Conservation (phyloP, 2,888 invertebrate genomes). For the Coelinius sp. region DNA sequence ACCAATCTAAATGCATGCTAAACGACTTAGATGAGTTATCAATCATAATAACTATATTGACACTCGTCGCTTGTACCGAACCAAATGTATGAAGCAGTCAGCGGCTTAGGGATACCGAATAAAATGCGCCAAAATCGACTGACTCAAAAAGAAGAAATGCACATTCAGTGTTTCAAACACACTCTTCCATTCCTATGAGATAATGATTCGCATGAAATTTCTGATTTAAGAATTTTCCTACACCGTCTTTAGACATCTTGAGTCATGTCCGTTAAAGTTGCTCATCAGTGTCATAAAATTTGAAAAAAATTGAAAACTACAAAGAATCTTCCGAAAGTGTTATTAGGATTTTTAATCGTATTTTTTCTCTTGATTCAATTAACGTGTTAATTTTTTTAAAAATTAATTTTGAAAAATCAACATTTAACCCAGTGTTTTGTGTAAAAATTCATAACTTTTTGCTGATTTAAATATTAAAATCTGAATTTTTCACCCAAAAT, state of each 20-base stretch:
- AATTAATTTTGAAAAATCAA: too few relatives aligned
- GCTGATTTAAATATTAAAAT: too few relatives aligned
- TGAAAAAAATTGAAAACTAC: too few relatives aligned
- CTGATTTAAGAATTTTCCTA: not conserved
- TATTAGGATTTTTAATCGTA: too few relatives aligned
- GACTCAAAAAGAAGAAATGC: not conserved
- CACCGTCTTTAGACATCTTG: not conserved
- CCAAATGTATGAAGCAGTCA: not conserved
- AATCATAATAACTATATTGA: constrained; percentile 10
- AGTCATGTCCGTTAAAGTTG: not conserved
- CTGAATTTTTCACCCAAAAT: too few relatives aligned
- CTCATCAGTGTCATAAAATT: too few relatives aligned
- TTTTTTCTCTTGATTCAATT: too few relatives aligned
- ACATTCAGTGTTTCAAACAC: not conserved
- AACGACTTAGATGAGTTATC: constrained; percentile 7
- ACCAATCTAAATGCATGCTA: constrained; percentile 19
- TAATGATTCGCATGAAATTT: not conserved
- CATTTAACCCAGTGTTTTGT: too few relatives aligned
- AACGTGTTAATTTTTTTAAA: too few relatives aligned
- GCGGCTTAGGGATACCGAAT: not conserved
- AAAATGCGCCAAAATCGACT: not conserved
- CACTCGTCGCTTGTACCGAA: not conserved
- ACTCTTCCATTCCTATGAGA: not conserved
- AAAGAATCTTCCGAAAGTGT: too few relatives aligned
- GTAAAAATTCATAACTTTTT: too few relatives aligned